Evolutionary conservation across 2,797 vertebrate species (phyloP).

Genomic region (Lutjanus argentimaculatus): DNA sequence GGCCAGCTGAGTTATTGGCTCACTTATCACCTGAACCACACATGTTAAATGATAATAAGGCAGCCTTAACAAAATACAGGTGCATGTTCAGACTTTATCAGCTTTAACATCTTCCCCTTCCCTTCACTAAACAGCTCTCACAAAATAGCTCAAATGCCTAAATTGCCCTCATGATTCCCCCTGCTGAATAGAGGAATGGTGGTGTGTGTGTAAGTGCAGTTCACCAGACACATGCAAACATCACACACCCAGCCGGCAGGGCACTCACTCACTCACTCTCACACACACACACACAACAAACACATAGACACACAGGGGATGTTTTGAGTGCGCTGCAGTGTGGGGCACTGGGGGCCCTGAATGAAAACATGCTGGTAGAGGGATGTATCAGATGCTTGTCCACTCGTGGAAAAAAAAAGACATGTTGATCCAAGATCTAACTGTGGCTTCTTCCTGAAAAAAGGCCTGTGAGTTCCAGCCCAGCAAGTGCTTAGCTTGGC

Average conservation of each 20-base stretch:
- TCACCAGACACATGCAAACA: constrained; percentile 54
- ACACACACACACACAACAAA: constrained; percentile 3
- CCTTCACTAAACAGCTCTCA: constrained; percentile 14
- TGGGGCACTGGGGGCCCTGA: constrained; percentile 58
- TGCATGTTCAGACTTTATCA: constrained; percentile 5
- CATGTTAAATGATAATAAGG: not conserved
- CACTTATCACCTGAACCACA: constrained; percentile 3
- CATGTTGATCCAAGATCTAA: constrained; percentile 76
- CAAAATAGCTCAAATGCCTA: constrained; percentile 34
- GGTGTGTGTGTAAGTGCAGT: constrained; percentile 26
- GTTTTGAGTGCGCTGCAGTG: constrained; percentile 67
- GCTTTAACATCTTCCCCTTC: constrained; percentile 18
- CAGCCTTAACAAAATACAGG: not conserved
- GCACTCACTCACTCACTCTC: constrained; percentile 27
- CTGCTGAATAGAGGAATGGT: constrained; percentile 18
- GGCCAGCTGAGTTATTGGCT: not conserved
- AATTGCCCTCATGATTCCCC: constrained; percentile 51
- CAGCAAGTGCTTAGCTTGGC: constrained; percentile 67
- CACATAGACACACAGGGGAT: constrained; percentile 49
- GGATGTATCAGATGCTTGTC: constrained; percentile 77
- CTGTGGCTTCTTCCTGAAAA: constrained; percentile 72
- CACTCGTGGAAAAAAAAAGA: constrained; percentile 43
- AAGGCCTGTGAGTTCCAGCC: constrained; percentile 52
- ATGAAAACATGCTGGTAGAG: constrained; percentile 76
- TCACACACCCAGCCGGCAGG: constrained; percentile 32